Percentiles rank a stretch among this genome's conserved stretches.
Evolutionary conservation across 2,888 invertebrate species (phyloP).

Genomic region (Cantharis nigra): DNA sequence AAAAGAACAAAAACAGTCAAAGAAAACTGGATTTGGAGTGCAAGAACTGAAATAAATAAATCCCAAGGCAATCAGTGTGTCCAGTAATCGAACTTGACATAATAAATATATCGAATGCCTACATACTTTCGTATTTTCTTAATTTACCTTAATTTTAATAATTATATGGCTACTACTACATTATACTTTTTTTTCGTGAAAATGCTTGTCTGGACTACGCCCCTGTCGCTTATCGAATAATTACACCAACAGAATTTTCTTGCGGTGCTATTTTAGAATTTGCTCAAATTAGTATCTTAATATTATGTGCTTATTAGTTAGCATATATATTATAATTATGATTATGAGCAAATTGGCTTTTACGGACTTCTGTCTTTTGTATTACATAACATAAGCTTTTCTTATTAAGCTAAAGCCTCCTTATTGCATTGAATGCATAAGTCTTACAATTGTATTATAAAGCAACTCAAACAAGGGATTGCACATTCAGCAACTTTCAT

Average conservation of each 20-base stretch:
- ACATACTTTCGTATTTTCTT: neutral
- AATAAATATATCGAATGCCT: no score
- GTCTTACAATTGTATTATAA: slow-evolving; percentile 1
- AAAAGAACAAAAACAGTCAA: neutral
- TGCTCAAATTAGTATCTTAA: no score
- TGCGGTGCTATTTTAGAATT: no score
- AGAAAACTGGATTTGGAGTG: no score
- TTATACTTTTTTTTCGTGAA: neutral
- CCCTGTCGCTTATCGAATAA: no score
- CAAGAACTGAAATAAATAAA: no score
- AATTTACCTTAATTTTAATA: neutral
- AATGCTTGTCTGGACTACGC: neutral
- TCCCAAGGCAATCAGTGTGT: no score
- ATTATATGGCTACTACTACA: no score
- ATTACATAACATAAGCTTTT: neutral
- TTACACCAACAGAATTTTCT: no score
- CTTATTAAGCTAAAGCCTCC: neutral
- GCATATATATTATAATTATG: neutral
- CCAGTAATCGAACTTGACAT: no score
- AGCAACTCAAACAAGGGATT: slow-evolving; percentile 6
- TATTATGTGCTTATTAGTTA: no score
- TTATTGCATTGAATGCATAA: neutral
- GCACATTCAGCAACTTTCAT: slow-evolving; percentile 23
- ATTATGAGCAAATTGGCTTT: neutral
- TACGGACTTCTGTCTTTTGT: neutral